A percentile compares a stretch with the other conserved stretches of the same genome.
phyloP scores from a whole-genome alignment of 2,888 invertebrate genomes.

The Eilema griseolum region DNA sequence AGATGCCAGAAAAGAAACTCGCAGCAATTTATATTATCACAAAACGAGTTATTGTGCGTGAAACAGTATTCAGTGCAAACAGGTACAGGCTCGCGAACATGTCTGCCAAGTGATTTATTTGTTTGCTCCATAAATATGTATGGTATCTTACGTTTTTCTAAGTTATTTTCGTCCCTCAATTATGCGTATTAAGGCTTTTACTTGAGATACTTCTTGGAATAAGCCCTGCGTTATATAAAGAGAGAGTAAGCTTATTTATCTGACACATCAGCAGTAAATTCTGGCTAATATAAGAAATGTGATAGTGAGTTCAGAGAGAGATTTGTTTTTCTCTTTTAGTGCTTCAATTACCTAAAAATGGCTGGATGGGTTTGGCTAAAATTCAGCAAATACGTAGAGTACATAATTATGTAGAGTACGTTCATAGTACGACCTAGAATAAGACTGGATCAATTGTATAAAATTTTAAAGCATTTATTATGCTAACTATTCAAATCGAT shows the following conservation, averaged over 20 bases:
- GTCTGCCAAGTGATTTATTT: constrained; percentile 56
- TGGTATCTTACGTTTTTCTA: constrained; percentile 13
- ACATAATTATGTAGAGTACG: too few species aligned
- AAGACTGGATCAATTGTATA: too few species aligned
- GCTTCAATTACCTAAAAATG: not conserved
- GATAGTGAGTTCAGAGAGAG: not conserved
- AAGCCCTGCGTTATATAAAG: not conserved
- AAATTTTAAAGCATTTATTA: too few species aligned
- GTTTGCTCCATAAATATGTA: constrained; percentile 47
- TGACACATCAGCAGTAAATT: not conserved
- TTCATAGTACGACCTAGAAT: not conserved
- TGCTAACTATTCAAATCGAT: too few species aligned
- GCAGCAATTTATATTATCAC: constrained; percentile 34
- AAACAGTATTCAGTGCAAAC: constrained; percentile 52
- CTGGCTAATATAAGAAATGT: not conserved
- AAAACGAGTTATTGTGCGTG: constrained; percentile 51
- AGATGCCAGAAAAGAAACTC: constrained; percentile 30
- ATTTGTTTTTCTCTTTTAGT: not conserved
- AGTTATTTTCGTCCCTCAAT: constrained; percentile 16
- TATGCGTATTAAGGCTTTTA: constrained; percentile 16
- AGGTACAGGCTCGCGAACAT: constrained; percentile 53
- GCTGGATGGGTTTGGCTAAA: not conserved
- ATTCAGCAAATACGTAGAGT: not conserved
- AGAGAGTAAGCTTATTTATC: not conserved
- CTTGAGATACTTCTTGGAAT: not conserved